A percentile compares a stretch with the other conserved stretches of the same genome.
Conservation (phyloP, 2,113 vertebrate species). For the Patagioenas fasciata region DNA sequence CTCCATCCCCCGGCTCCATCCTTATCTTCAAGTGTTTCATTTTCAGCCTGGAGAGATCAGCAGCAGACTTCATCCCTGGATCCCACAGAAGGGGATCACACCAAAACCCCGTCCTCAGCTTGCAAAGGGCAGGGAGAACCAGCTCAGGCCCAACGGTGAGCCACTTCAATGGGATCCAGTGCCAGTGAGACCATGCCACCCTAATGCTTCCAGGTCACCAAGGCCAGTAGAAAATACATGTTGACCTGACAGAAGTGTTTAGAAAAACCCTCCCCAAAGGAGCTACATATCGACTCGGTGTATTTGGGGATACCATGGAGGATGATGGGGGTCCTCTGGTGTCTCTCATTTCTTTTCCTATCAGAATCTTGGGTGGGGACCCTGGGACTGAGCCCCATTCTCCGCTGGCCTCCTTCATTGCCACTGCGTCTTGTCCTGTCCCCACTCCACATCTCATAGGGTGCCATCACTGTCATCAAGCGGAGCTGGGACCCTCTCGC, state of each 20-base stretch:
- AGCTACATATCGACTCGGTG: neutral
- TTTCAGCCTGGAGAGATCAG: neutral
- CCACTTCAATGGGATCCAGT: conserved; percentile 38
- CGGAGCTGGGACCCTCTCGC: neutral
- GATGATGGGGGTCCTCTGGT: neutral
- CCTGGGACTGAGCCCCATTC: neutral
- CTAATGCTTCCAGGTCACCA: neutral
- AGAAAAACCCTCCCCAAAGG: neutral
- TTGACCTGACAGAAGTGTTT: neutral
- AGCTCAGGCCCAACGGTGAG: conserved; percentile 44
- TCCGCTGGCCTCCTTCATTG: neutral
- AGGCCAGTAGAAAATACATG: neutral
- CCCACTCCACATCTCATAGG: neutral
- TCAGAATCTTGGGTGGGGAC: neutral
- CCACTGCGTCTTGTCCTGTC: neutral
- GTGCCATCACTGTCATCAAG: neutral
- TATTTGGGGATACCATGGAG: neutral
- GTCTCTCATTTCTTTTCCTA: neutral
- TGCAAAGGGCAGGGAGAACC: neutral
- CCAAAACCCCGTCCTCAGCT: neutral
- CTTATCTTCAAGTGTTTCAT: neutral
- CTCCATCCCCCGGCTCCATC: neutral
- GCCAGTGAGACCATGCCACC: neutral
- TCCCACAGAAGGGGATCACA: conserved; percentile 26
- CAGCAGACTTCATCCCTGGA: neutral